Evolutionary conservation across 2,113 vertebrate genomes (phyloP).

Genomic region (Phycodurus eques): DNA sequence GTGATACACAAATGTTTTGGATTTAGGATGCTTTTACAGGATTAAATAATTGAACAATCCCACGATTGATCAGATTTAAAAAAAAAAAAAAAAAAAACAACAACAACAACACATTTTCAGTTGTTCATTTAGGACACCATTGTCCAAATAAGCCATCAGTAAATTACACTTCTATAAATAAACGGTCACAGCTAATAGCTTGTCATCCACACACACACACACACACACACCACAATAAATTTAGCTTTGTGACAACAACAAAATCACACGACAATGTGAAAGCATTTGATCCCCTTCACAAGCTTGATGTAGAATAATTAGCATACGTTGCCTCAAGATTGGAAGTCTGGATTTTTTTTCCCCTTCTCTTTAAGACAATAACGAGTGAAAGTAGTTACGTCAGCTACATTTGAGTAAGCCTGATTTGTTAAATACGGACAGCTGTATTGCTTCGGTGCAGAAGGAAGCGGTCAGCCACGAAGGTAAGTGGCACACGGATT

Average conservation of each 20-base stretch:
- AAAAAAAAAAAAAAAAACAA: background rate
- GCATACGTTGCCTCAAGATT: too few relatives aligned
- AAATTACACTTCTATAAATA: background rate
- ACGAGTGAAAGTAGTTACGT: too few relatives aligned
- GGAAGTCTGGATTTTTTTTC: too few relatives aligned
- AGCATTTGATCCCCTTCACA: background rate
- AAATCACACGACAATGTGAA: background rate
- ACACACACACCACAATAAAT: background rate
- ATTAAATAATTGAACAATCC: background rate
- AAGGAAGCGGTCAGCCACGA: too few relatives aligned
- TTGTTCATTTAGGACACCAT: background rate
- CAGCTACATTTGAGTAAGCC: too few relatives aligned
- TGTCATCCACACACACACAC: background rate
- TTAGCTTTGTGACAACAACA: background rate
- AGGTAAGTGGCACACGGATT: too few relatives aligned
- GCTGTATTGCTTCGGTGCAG: too few relatives aligned
- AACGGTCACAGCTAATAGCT: background rate
- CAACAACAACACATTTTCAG: too few relatives aligned
- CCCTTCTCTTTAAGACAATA: too few relatives aligned
- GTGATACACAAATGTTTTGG: background rate
- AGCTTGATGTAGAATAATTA: background rate
- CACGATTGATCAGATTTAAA: background rate
- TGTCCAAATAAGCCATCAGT: background rate
- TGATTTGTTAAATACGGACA: too few relatives aligned
- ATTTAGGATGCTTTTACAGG: background rate